These are phyloP conservation scores for Ips typographus DNA, from an alignment of 1,140 invertebrate species.

Conservation along the genomic window DNA sequence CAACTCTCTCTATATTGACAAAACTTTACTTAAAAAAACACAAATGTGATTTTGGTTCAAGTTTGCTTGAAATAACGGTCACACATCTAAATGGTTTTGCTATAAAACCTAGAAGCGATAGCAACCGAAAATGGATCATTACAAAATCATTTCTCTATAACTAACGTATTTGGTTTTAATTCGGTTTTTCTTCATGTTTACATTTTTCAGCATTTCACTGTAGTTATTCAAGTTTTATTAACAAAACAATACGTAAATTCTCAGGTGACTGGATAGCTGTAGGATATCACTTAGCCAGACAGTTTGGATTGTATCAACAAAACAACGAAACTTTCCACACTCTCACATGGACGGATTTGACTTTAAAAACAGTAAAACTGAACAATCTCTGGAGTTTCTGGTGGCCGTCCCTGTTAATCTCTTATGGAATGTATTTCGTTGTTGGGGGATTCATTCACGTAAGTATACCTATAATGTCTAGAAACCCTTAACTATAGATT, in stretches of 20 bases:
- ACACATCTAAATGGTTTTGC: no score
- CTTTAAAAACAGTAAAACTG: constrained; percentile 55
- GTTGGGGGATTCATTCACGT: constrained; percentile 68
- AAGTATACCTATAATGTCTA: constrained; percentile 46
- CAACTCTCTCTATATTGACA: no score
- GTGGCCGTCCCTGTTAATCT: constrained; percentile 55
- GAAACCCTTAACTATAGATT: not conserved
- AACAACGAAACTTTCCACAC: constrained; percentile 6
- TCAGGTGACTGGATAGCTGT: constrained; percentile 67
- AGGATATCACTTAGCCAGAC: constrained; percentile 59
- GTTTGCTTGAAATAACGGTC: no score
- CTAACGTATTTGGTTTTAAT: no score
- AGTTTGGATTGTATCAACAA: constrained; percentile 54
- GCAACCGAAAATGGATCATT: no score
- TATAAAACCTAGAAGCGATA: no score
- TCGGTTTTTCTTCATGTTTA: no score
- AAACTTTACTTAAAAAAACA: no score
- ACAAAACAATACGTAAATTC: not conserved
- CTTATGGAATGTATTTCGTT: constrained; percentile 60
- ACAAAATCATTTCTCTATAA: no score
- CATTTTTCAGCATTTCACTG: no score
- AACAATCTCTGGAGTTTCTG: constrained; percentile 56
- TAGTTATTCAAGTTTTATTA: no score
- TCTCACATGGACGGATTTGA: constrained; percentile 38
- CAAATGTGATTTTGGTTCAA: no score